Conservation (phyloP, 2,888 invertebrate species). For the Drosophila prolongata region DNA sequence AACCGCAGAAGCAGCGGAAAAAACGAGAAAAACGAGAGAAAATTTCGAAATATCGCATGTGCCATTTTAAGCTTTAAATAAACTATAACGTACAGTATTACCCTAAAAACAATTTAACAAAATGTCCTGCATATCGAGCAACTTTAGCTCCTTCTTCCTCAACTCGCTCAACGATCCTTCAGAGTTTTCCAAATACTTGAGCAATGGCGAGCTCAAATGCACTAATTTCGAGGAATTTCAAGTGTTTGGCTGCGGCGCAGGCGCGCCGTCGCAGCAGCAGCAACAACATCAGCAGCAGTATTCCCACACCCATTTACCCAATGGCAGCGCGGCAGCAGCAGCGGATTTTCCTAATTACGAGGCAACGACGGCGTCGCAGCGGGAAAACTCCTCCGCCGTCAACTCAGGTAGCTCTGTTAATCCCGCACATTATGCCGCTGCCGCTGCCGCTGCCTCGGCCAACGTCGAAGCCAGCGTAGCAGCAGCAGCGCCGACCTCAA, state of each 20-base stretch:
- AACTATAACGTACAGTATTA: conserved; percentile 65
- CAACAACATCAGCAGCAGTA: conserved; percentile 65
- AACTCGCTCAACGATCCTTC: conserved; percentile 84
- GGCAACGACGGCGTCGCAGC: conserved; percentile 29
- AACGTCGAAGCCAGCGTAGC: conserved; percentile 15
- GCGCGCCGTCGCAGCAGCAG: conserved; percentile 43
- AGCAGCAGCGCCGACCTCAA: conserved; percentile 23
- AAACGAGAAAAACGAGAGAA: conserved; percentile 51
- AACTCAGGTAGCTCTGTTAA: conserved; percentile 41
- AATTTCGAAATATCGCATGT: conserved; percentile 55
- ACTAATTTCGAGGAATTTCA: conserved; percentile 84
- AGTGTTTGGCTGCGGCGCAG: conserved; percentile 74
- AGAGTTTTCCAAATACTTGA: conserved; percentile 84
- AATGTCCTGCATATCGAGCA: conserved; percentile 85
- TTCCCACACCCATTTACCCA: conserved; percentile 63
- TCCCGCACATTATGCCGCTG: conserved; percentile 11
- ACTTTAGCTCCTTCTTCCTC: conserved; percentile 84
- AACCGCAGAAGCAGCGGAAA: conserved; percentile 62
- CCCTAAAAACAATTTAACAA: conserved; percentile 49
- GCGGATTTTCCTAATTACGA: conserved; percentile 57
- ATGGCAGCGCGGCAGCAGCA: conserved; percentile 48
- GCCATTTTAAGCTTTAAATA: conserved; percentile 72
- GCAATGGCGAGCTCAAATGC: conserved; percentile 84
- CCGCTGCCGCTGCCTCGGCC: conserved; percentile 1
- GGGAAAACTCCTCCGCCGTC: conserved; percentile 22